Conservation (phyloP, 2,797 vertebrate species). For the Poeciliopsis infans region DNA sequence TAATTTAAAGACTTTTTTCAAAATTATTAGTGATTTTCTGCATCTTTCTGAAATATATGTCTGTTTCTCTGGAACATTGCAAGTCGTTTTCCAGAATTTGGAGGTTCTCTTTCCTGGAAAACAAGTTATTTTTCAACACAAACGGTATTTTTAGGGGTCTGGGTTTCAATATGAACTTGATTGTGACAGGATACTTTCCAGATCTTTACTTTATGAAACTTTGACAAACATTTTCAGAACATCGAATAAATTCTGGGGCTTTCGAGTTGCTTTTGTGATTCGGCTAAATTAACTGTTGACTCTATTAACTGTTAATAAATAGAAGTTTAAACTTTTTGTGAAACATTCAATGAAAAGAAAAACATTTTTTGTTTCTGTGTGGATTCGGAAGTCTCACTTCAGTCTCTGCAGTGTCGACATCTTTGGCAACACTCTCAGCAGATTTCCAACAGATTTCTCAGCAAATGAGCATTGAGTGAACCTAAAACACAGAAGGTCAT, state of each 20-base stretch:
- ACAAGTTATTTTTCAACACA: not conserved
- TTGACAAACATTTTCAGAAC: not conserved
- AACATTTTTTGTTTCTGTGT: not conserved
- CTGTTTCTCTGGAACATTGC: not conserved
- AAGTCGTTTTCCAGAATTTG: not conserved
- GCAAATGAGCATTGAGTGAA: constrained; percentile 72
- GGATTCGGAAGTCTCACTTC: constrained; percentile 73
- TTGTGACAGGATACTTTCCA: not conserved
- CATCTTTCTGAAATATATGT: not conserved
- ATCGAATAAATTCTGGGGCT: not conserved
- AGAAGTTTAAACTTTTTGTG: not conserved
- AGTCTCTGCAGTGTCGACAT: constrained; percentile 79
- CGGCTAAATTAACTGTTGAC: not conserved
- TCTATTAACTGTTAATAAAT: not conserved
- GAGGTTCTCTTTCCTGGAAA: not conserved
- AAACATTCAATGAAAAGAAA: not conserved
- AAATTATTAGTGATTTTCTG: not conserved
- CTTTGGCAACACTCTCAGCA: constrained; percentile 74
- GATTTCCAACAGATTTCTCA: constrained; percentile 72
- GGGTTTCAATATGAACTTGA: not conserved
- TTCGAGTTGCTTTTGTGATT: not conserved
- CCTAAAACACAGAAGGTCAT: constrained; percentile 45
- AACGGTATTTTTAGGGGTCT: not conserved
- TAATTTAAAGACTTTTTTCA: not conserved
- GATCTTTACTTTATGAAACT: not conserved